Base-by-base conservation (phyloP, 92 coral and sea anemone species). In the Epizoanthus rinbou region DNA sequence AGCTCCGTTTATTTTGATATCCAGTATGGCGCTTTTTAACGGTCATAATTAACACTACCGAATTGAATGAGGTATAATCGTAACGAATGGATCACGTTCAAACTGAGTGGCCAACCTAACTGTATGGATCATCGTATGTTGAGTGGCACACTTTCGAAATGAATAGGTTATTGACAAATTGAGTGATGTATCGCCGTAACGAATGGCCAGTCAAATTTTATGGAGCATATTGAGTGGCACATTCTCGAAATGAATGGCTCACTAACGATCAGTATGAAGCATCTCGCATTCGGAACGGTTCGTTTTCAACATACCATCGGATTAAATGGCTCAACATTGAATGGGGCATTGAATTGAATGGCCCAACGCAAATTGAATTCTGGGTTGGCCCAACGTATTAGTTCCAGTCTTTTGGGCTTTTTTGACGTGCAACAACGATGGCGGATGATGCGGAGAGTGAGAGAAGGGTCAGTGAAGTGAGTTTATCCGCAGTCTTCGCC, bases 341-440 rank as follows among this genome's bases (percentile, higher is more conserved):
- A 43, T 5, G 50, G 50, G 5, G 50, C 50, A 5, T 43, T 43
- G 11, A 43, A 43, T 68, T 68, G 85, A 45, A 81, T 81, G 85
- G 85, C 66, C 78, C 85, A 81, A 75, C 76, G 68, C 76, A 66
- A 28, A 28, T 69, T 68, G 78, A 81, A 81, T 81, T 57, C 85
- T 81, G 85, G 85, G 28, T 69, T 81, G 50, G 50, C 50, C 50
- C 11, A 43, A 43, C 50, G 50, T 43, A 43, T 43, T 41, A 41
- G 47, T 41, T 41, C 47, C 47, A 3, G 47, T 41, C 47, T 41
- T 41, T 41, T 41, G 2, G 47, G 47, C 47, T 41, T 3, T 41
- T 41, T 41, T 41, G 47, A 41, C 47, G 7, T 41, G 7, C 47
- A 43, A 43, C 50, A 43, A 43, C 4, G 50, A 43, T 43, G 50